A percentile compares a stretch with the other conserved stretches of the same genome.
These are phyloP conservation scores for Cynopterus sphinx DNA, from an alignment of 2,797 vertebrate genomes.

Conservation along the genomic window DNA sequence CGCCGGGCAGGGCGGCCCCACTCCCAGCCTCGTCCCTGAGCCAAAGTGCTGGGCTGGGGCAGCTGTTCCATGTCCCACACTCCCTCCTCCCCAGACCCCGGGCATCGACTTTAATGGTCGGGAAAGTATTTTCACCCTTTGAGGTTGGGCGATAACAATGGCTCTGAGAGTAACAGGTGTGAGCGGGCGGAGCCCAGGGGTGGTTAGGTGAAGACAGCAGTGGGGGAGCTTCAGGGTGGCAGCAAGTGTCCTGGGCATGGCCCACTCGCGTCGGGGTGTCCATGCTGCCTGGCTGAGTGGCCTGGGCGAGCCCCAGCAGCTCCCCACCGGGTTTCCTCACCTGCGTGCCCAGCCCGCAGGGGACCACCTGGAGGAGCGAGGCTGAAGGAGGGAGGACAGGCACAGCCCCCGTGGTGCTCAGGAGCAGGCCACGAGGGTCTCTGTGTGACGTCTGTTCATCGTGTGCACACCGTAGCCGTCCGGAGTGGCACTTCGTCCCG, in stretches of 20 bases:
- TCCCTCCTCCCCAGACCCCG: background rate
- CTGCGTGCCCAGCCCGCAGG: background rate
- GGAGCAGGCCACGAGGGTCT: too few relatives aligned
- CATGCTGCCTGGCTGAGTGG: accelerated
- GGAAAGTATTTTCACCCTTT: background rate
- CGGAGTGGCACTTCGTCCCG: too few relatives aligned
- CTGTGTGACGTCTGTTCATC: too few relatives aligned
- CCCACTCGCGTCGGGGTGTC: too few relatives aligned
- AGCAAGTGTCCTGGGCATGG: too few relatives aligned
- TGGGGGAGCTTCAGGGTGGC: accelerated
- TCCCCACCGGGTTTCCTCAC: background rate
- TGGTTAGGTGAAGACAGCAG: background rate
- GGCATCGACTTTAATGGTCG: background rate
- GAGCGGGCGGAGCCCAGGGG: background rate
- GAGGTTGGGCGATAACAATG: background rate
- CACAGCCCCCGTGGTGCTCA: background rate
- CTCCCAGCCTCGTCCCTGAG: too few relatives aligned
- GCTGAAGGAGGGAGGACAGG: too few relatives aligned
- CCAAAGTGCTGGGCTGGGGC: too few relatives aligned
- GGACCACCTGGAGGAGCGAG: accelerated
- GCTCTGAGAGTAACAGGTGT: background rate
- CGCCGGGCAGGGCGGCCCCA: too few relatives aligned
- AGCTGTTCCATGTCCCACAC: too few relatives aligned
- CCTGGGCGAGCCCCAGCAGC: too few relatives aligned
- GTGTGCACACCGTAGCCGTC: accelerated